Conservation (phyloP, 2,888 invertebrate species). For the Oscheius sp. region DNA sequence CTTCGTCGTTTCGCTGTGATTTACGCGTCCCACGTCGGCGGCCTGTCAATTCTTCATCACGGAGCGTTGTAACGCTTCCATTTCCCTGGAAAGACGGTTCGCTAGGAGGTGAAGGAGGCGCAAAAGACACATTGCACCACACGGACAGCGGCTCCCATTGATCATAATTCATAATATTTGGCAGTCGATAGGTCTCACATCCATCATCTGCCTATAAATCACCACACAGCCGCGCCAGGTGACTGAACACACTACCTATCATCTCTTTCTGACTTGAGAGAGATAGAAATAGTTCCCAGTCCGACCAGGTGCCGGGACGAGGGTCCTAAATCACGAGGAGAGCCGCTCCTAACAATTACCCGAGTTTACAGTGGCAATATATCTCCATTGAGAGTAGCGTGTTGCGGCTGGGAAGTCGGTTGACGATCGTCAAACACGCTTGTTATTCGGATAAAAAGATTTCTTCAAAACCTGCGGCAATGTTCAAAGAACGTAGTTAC, state of each 20-base stretch:
- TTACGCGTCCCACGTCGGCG: constrained; percentile 26
- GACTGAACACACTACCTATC: background rate
- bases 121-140: background rate
- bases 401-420: constrained; percentile 27
- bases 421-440: constrained; percentile 31
- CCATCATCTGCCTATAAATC: constrained; percentile 35
- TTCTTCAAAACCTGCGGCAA: background rate
- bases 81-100: constrained; percentile 1
- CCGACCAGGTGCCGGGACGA: constrained; percentile 28
- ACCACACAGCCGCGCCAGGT: constrained; percentile 22
- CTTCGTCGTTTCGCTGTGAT: constrained; percentile 31
- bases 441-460: background rate
- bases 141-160: constrained; percentile 16
- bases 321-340: constrained; percentile 31
- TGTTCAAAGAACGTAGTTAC: constrained; percentile 24
- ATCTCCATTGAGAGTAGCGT: constrained; percentile 32
- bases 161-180: constrained; percentile 37
- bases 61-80: background rate
- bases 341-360: constrained; percentile 31
- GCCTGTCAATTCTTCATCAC: constrained; percentile 22
- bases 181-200: constrained; percentile 25
- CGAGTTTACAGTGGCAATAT: constrained; percentile 35
- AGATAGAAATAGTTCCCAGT: constrained; percentile 17
- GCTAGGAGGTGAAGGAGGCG: background rate
- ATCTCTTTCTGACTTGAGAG: too few species aligned